Percentiles rank a stretch among this genome's conserved stretches.
phyloP scores from a whole-genome alignment of 2,797 vertebrate genomes.

The Nyctibius grandis region DNA sequence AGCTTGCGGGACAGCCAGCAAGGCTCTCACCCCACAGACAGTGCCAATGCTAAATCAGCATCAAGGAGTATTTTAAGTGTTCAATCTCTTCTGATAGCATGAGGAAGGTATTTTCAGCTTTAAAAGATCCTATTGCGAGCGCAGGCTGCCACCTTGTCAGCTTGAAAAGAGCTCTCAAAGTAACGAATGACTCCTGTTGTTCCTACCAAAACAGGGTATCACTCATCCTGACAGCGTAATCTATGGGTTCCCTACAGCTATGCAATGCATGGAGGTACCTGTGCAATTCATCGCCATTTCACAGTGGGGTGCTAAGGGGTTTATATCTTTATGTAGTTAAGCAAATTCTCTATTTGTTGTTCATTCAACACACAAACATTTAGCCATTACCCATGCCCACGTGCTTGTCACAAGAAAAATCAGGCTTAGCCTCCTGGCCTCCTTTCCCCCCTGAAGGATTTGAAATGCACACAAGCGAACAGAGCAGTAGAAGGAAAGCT shows the following conservation, averaged over 20 bases:
- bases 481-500: not conserved
- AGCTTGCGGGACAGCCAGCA: fast-evolving
- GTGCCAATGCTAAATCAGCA: not conserved
- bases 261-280: not conserved
- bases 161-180: slow-evolving; percentile 1
- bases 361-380: slow-evolving; percentile 2
- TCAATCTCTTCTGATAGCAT: not conserved
- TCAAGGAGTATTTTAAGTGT: not conserved
- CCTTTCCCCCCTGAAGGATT: not conserved
- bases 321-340: not conserved
- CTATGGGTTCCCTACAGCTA: not conserved
- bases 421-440: not conserved
- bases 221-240: slow-evolving; percentile 50
- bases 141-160: not conserved
- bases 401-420: not conserved
- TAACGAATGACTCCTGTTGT: slow-evolving; percentile 47
- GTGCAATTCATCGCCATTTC: not conserved
- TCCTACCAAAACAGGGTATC: slow-evolving; percentile 49
- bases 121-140: not conserved
- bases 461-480: not conserved
- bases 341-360: not conserved
- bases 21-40: fast-evolving
- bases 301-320: not conserved
- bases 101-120: not conserved
- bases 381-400: not conserved